Evolutionary conservation across 2,797 vertebrate species (phyloP).

Genomic region (Poecilia velifera): DNA sequence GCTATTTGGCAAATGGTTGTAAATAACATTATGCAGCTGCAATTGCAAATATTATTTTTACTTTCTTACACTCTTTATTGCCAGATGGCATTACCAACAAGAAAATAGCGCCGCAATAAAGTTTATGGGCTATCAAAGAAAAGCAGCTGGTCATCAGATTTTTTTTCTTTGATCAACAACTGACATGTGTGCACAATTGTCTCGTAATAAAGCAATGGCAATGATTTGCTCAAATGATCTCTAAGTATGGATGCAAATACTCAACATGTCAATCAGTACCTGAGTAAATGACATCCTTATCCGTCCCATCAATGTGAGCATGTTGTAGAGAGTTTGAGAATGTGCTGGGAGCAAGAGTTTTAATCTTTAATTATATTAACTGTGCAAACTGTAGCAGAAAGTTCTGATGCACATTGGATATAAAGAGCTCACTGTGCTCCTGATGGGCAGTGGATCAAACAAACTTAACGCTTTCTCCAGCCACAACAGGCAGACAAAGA

Average conservation of each 20-base stretch:
- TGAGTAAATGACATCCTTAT: conserved; percentile 33
- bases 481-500: conserved; percentile 48
- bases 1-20: conserved; percentile 55
- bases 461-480: conserved; percentile 61
- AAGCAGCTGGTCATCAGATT: conserved; percentile 27
- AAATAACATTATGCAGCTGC: conserved; percentile 43
- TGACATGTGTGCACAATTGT: conserved; percentile 26
- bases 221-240: conserved; percentile 15
- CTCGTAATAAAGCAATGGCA: conserved; percentile 14
- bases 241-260: conserved; percentile 13
- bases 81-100: conserved; percentile 26
- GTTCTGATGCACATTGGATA: conserved; percentile 67
- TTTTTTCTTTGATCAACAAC: conserved; percentile 28
- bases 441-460: conserved; percentile 73
- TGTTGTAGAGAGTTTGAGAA: conserved; percentile 24
- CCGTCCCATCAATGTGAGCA: conserved; percentile 37
- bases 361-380: conserved; percentile 71
- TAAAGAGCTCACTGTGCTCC: conserved; percentile 68
- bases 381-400: conserved; percentile 60
- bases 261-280: conserved; percentile 37
- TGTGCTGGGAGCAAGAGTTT: conserved; percentile 52
- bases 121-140: conserved; percentile 37
- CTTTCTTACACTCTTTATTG: conserved; percentile 33
- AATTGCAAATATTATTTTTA: conserved; percentile 45
- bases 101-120: conserved; percentile 19